phyloP scores from a whole-genome alignment of 2,888 invertebrate genomes.

The Julus scandinavius region DNA sequence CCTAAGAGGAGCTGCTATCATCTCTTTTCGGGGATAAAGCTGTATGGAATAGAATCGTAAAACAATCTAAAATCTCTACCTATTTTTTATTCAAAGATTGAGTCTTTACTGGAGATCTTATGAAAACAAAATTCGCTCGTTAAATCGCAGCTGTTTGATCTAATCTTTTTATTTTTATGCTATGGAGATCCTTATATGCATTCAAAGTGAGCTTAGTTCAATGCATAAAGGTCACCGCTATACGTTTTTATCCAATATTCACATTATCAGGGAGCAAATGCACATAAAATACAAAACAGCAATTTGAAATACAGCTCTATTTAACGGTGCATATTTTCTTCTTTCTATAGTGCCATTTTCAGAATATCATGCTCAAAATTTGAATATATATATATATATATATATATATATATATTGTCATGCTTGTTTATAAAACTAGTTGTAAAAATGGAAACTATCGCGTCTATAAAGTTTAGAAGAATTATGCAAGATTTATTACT shows the following conservation, averaged over 20 bases:
- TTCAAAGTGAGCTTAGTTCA: conserved; percentile 38
- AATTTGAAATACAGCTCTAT: conserved; percentile 17
- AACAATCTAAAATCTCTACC: conserved; percentile 30
- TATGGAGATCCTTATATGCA: conserved; percentile 29
- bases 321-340: conserved; percentile 14
- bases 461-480: no score
- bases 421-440: no score
- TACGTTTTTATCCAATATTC: neutral
- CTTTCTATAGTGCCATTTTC: neutral
- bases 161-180: conserved; percentile 42
- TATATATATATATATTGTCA: no score
- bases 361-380: neutral
- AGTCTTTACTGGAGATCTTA: conserved; percentile 29
- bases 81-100: conserved; percentile 34
- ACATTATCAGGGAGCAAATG: neutral
- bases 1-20: conserved; percentile 38
- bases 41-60: conserved; percentile 29
- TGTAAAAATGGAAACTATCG: no score
- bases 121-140: conserved; percentile 42
- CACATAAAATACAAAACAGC: conserved; percentile 29
- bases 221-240: conserved; percentile 16
- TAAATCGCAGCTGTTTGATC: conserved; percentile 38
- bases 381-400: neutral
- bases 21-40: conserved; percentile 42
- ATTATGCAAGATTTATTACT: no score